These are phyloP conservation scores for Tringa solitaria DNA, from an alignment of 2,113 vertebrate genomes.

Conservation along the genomic window DNA sequence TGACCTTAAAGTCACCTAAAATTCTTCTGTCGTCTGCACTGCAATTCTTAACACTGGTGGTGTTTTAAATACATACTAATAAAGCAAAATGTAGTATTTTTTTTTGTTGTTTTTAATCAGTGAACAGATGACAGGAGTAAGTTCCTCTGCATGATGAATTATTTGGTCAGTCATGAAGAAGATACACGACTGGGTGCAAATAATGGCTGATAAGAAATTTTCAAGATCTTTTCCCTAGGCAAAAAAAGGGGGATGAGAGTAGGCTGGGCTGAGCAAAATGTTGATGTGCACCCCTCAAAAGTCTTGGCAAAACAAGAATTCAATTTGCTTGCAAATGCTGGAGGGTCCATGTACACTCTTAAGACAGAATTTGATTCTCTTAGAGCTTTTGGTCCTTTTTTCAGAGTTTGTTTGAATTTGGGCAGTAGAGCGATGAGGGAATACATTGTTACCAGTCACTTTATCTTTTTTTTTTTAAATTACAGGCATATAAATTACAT, in stretches of 20 bases:
- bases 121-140: background rate
- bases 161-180: background rate
- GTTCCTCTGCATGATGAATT: background rate
- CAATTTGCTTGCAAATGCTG: background rate
- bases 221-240: background rate
- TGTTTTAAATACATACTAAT: background rate
- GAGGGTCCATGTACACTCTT: background rate
- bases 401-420: background rate
- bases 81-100: background rate
- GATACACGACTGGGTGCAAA: background rate
- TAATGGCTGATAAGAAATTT: background rate
- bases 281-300: background rate
- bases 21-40: background rate
- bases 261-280: background rate
- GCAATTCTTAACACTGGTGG: background rate
- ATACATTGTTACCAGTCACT: background rate
- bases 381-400: background rate
- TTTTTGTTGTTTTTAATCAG: background rate
- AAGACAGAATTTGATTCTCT: background rate
- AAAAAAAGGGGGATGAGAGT: background rate
- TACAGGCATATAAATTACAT: background rate
- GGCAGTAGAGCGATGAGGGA: background rate
- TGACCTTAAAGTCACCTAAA: background rate
- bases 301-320: background rate
- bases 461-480: background rate